Evolutionary conservation across 2,797 vertebrate genomes (phyloP).

Genomic region (Lacerta viridis): DNA sequence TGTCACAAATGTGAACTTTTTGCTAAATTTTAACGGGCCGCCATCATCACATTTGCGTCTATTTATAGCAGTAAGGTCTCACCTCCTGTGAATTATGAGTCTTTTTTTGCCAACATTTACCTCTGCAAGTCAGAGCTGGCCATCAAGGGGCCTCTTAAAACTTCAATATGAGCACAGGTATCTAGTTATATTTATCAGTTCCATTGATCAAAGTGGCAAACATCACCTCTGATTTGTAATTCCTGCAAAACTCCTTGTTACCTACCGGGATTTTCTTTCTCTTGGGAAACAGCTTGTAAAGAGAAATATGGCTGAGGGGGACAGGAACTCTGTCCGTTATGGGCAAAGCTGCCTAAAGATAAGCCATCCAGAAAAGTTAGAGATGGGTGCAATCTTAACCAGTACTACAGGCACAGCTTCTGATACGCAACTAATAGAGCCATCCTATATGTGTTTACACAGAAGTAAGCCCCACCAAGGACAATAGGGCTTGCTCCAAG

Average conservation of each 20-base stretch:
- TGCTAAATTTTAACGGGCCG: background rate
- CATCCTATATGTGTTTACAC: too few species aligned
- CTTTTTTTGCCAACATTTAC: background rate
- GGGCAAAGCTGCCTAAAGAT: too few species aligned
- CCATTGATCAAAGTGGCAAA: background rate
- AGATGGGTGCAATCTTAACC: too few species aligned
- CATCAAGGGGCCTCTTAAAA: background rate
- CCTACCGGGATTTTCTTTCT: background rate
- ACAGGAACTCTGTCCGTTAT: too few species aligned
- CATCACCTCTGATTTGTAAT: background rate
- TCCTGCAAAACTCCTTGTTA: background rate
- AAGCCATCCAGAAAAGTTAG: too few species aligned
- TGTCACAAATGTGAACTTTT: too few species aligned
- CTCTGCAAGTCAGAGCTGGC: background rate
- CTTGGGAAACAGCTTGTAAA: background rate
- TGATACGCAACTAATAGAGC: too few species aligned
- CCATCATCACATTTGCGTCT: background rate
- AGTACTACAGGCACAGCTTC: too few species aligned
- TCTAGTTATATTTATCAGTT: background rate
- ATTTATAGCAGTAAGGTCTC: background rate
- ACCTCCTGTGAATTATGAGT: background rate
- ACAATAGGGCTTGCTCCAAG: too few species aligned
- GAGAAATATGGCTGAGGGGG: too few species aligned
- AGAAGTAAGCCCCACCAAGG: too few species aligned
- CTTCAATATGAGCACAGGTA: background rate